Evolutionary conservation across 2,888 invertebrate species (phyloP).

Genomic region (Pammene aurita): DNA sequence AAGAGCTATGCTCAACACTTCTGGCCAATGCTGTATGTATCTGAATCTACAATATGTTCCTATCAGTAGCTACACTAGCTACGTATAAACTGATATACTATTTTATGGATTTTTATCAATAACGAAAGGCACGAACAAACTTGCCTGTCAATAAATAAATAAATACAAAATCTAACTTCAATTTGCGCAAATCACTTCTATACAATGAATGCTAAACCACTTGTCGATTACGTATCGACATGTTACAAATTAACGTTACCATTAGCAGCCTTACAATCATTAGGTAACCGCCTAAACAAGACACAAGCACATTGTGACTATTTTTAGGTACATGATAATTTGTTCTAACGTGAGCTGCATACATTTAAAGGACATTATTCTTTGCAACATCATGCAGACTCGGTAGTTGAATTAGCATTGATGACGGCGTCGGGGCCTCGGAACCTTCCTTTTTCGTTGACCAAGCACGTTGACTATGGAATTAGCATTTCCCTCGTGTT

Average conservation of each 20-base stretch:
- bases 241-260: background rate
- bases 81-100: no score
- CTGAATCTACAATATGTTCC: no score
- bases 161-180: background rate
- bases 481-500: conserved; percentile 64
- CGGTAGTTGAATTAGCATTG: conserved; percentile 16
- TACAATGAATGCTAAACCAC: background rate
- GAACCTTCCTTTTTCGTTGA: conserved; percentile 11
- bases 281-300: conserved; percentile 8
- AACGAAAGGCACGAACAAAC: no score
- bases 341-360: conserved; percentile 15
- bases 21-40: no score
- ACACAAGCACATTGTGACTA: conserved; percentile 8
- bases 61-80: no score
- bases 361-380: conserved; percentile 15
- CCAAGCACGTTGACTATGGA: conserved; percentile 22
- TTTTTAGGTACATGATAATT: conserved; percentile 10
- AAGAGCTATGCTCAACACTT: no score
- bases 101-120: no score
- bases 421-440: conserved; percentile 5
- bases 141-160: no score
- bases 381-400: conserved; percentile 10
- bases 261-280: background rate
- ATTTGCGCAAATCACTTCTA: background rate
- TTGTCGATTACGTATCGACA: conserved; percentile 9